These are phyloP conservation scores for Drosophila acutilabella DNA, from an alignment of 2,888 invertebrate species.

Conservation along the genomic window DNA sequence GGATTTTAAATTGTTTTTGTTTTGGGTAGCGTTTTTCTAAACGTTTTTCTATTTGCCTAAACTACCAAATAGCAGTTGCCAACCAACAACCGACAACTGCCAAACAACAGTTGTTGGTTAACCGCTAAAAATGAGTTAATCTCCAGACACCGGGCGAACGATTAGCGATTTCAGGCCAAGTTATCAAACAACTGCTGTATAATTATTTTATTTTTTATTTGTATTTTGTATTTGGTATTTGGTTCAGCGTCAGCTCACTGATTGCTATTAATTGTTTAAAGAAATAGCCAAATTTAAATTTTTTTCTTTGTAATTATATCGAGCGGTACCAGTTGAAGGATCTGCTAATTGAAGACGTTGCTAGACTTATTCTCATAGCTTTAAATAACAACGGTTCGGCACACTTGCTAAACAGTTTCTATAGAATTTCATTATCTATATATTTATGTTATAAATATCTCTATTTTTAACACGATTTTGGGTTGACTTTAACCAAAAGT, in stretches of 20 bases:
- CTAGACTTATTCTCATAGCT: constrained; percentile 40
- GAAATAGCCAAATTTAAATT: constrained; percentile 12
- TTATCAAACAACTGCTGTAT: constrained; percentile 67
- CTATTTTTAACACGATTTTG: background rate
- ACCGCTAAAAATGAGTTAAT: constrained; percentile 66
- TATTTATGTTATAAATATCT: constrained; percentile 8
- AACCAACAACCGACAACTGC: constrained; percentile 43
- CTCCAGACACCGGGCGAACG: constrained; percentile 45
- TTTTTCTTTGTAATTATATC: constrained; percentile 49
- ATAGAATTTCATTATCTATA: constrained; percentile 2
- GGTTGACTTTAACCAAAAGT: background rate
- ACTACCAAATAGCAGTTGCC: constrained; percentile 41
- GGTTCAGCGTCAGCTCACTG: constrained; percentile 35
- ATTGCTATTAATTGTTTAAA: constrained; percentile 68
- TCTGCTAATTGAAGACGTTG: constrained; percentile 63
- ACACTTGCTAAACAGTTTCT: constrained; percentile 56
- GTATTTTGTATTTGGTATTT: background rate
- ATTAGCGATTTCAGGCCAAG: constrained; percentile 61
- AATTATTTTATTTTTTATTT: constrained; percentile 5
- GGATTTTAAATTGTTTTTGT: constrained; percentile 80
- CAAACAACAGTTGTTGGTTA: constrained; percentile 65
- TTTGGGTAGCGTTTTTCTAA: constrained; percentile 58
- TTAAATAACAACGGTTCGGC: constrained; percentile 40
- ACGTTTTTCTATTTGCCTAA: constrained; percentile 61
- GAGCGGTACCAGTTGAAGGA: constrained; percentile 74